Conservation (phyloP, 2,888 invertebrate genomes). For the Eremobia ochroleuca region DNA sequence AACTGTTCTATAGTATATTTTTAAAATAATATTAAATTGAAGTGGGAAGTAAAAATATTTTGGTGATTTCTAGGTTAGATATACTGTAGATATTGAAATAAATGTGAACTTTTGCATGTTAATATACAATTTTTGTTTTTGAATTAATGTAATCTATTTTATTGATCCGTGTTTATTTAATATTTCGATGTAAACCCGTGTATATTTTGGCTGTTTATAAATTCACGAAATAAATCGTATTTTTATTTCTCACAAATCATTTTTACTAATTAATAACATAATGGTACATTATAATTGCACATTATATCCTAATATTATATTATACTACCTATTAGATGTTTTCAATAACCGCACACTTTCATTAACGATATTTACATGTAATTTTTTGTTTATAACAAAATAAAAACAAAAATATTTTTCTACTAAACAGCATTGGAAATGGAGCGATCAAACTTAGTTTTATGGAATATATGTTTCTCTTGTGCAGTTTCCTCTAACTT, state of each 20-base stretch:
- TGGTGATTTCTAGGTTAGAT: constrained; percentile 51
- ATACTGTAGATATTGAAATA: constrained; percentile 58
- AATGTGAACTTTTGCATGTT: constrained; percentile 52
- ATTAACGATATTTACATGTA: constrained; percentile 53
- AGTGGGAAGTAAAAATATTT: constrained; percentile 70
- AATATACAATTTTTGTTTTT: constrained; percentile 27
- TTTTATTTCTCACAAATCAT: constrained; percentile 51
- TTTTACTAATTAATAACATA: constrained; percentile 4
- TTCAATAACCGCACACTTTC: constrained; percentile 64
- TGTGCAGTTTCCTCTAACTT: constrained; percentile 43
- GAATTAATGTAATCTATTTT: not conserved
- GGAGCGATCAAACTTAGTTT: constrained; percentile 21
- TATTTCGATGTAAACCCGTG: not conserved
- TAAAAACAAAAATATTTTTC: constrained; percentile 70
- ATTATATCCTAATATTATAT: constrained; percentile 45
- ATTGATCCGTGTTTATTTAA: not conserved
- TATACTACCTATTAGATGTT: constrained; percentile 54
- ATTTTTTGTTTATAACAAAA: constrained; percentile 59
- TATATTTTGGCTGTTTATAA: not conserved
- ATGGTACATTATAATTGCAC: constrained; percentile 22
- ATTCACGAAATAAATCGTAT: constrained; percentile 17
- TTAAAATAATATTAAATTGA: constrained; percentile 47
- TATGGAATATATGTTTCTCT: constrained; percentile 17
- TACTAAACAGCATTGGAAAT: constrained; percentile 55
- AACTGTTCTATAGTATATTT: constrained; percentile 62